Evolutionary conservation across 2,113 vertebrate species (phyloP).

Genomic region (Gallinago paraguaiae): DNA sequence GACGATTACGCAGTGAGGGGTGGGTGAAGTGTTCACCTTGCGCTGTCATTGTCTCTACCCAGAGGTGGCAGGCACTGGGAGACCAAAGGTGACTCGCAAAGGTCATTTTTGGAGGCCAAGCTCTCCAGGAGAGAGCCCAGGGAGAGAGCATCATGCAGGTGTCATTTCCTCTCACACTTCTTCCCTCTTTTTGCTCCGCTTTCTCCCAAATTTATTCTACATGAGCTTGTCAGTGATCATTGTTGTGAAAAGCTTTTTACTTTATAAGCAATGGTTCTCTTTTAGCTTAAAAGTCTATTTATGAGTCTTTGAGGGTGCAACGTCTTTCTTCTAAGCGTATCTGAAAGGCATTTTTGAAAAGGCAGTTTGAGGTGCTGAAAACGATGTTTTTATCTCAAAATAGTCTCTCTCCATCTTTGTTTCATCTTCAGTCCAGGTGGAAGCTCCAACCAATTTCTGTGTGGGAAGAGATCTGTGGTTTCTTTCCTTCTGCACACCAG

Average conservation of each 20-base stretch:
- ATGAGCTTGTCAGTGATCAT: background rate
- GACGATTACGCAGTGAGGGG: no score
- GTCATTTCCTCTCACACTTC: background rate
- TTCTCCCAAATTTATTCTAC: background rate
- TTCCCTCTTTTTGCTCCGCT: background rate
- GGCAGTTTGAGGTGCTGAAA: background rate
- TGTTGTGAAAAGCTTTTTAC: background rate
- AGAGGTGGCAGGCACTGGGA: no score
- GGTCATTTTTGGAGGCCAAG: background rate
- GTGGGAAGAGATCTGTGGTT: no score
- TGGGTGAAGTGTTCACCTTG: background rate
- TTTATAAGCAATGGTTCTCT: background rate
- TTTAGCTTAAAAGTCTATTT: background rate
- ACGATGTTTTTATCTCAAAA: background rate
- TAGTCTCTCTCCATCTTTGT: background rate
- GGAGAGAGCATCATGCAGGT: no score
- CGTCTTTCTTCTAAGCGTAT: background rate
- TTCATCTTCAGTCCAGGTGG: no score
- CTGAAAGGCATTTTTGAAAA: background rate
- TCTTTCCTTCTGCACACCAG: background rate
- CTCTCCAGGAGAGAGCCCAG: fast-evolving
- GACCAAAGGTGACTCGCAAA: no score
- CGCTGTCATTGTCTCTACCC: background rate
- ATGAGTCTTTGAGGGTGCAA: no score
- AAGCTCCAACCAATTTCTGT: no score